A percentile compares a stretch with the other conserved stretches of the same genome.
phyloP scores from a whole-genome alignment of 2,113 vertebrate genomes.

The Ursus arctos region DNA sequence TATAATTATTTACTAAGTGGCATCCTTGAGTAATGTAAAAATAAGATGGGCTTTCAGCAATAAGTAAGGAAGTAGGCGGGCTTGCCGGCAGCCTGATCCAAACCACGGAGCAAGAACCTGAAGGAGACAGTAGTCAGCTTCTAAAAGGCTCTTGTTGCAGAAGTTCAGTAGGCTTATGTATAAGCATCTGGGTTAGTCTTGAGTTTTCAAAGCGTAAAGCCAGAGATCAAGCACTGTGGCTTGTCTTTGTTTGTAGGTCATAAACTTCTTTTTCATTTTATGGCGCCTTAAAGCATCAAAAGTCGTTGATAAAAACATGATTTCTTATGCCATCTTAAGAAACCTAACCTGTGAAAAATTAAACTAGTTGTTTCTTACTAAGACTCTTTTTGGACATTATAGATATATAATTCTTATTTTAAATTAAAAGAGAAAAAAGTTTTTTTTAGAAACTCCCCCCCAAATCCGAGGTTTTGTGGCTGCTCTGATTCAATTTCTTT shows the following conservation, averaged over 20 bases:
- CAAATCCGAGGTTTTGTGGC: slow-evolving; percentile 29
- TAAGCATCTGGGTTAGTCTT: background rate
- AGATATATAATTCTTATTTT: slow-evolving; percentile 27
- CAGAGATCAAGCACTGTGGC: background rate
- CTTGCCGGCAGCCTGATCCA: background rate
- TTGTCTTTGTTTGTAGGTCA: background rate
- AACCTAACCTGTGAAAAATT: slow-evolving; percentile 52
- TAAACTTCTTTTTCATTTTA: background rate
- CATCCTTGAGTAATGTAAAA: background rate
- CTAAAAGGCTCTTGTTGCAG: background rate
- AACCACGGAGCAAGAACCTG: background rate
- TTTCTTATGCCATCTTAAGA: background rate
- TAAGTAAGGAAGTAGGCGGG: background rate
- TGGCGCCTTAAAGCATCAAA: slow-evolving; percentile 36
- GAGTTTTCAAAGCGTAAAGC: background rate
- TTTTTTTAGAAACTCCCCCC: background rate
- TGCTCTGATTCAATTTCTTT: slow-evolving; percentile 54
- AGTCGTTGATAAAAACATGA: slow-evolving; percentile 7
- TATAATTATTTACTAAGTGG: background rate
- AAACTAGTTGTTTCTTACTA: background rate
- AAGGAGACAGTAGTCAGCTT: background rate
- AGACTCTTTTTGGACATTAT: background rate
- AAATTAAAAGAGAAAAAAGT: slow-evolving; percentile 40
- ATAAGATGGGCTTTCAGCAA: background rate
- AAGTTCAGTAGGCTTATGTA: background rate